These are phyloP conservation scores for Drosophila novamexicana DNA, from an alignment of 1,140 invertebrate genomes.

Conservation along the genomic window DNA sequence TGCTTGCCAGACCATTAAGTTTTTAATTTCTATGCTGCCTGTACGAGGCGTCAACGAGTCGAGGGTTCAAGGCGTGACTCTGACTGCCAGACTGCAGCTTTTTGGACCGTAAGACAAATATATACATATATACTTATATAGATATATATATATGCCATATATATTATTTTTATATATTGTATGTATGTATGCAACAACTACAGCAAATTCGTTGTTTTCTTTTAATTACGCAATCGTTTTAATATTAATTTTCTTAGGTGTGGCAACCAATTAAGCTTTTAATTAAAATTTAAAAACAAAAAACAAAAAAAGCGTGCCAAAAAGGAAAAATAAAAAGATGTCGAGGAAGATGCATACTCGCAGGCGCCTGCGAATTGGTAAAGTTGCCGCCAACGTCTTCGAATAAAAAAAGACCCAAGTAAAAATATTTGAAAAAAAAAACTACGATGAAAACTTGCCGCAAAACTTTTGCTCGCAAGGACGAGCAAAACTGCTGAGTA, in stretches of 20 bases:
- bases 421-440: neutral
- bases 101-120: neutral
- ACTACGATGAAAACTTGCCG: constrained; percentile 17
- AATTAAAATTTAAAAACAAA: constrained; percentile 53
- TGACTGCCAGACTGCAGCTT: neutral
- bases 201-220: constrained; percentile 53
- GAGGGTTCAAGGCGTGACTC: constrained; percentile 8
- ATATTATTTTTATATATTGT: neutral
- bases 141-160: neutral
- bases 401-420: neutral
- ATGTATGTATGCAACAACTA: neutral
- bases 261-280: constrained; percentile 67
- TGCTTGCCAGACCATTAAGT: constrained; percentile 63
- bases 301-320: constrained; percentile 4
- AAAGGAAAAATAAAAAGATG: neutral
- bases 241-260: constrained; percentile 61
- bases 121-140: neutral
- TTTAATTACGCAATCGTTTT: constrained; percentile 73
- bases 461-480: constrained; percentile 31
- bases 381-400: neutral
- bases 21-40: constrained; percentile 63
- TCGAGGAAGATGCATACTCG: constrained; percentile 10
- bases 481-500: constrained; percentile 36
- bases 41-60: constrained; percentile 25
- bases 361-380: constrained; percentile 1